These are phyloP conservation scores for Seira musarum DNA, from an alignment of 2,888 invertebrate species.

Conservation along the genomic window DNA sequence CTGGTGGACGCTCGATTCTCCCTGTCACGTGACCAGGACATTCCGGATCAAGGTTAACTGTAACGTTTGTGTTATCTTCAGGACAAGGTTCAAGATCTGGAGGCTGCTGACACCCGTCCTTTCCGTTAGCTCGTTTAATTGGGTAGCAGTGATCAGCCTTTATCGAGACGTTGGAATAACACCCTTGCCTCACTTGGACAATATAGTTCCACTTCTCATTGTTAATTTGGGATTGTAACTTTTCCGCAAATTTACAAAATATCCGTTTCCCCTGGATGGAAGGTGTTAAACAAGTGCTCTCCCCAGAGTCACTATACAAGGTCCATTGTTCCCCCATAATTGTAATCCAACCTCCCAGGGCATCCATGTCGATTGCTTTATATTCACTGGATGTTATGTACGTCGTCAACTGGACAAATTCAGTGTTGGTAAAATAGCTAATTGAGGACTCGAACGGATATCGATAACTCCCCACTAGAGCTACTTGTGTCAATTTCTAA, in stretches of 20 bases:
- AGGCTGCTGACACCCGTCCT: background rate
- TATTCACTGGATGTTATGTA: constrained; percentile 28
- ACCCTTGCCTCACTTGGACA: constrained; percentile 46
- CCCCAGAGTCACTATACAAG: constrained; percentile 44
- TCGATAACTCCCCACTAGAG: constrained; percentile 53
- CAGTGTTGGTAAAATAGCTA: constrained; percentile 48
- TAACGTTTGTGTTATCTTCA: background rate
- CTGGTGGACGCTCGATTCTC: background rate
- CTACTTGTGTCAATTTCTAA: constrained; percentile 42
- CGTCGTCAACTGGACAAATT: constrained; percentile 29
- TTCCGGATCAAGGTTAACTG: background rate
- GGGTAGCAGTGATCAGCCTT: constrained; percentile 40
- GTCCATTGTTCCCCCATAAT: constrained; percentile 57
- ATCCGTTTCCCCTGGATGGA: constrained; percentile 12
- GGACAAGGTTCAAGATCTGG: constrained; percentile 16
- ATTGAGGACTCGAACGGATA: constrained; percentile 54
- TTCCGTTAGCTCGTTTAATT: constrained; percentile 27
- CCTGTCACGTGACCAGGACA: background rate
- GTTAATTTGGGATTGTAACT: background rate
- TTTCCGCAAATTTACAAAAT: constrained; percentile 35
- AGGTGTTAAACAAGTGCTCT: constrained; percentile 46
- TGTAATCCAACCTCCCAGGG: constrained; percentile 51
- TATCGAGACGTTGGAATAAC: constrained; percentile 28
- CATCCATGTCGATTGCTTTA: constrained; percentile 22
- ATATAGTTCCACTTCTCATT: constrained; percentile 43